Evolutionary conservation across 1,140 invertebrate genomes (phyloP).

Genomic region (Aleiodes sp.): DNA sequence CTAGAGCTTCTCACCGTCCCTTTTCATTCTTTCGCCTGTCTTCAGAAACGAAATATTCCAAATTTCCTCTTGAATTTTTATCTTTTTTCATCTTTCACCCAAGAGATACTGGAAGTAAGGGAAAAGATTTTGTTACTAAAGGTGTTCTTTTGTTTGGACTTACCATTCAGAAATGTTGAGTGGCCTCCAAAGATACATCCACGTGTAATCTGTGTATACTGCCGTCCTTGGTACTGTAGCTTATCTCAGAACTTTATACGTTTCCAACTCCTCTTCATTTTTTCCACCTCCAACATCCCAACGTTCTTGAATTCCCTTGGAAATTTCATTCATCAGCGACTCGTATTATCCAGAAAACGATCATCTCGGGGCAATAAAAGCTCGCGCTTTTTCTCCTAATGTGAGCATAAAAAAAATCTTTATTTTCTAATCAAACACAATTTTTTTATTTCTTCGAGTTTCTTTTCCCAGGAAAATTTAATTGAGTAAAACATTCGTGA

Average conservation of each 20-base stretch:
- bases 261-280: slow-evolving; percentile 10
- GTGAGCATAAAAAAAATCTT: not conserved
- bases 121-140: slow-evolving; percentile 1
- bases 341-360: not conserved
- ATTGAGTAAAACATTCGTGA: too few relatives aligned
- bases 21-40: not conserved
- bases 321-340: not conserved
- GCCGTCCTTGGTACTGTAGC: slow-evolving; percentile 22
- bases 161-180: slow-evolving; percentile 35
- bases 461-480: too few relatives aligned
- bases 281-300: not conserved
- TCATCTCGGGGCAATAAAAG: not conserved
- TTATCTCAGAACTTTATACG: slow-evolving; percentile 20
- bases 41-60: not conserved
- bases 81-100: not conserved
- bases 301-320: not conserved
- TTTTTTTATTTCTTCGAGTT: too few relatives aligned
- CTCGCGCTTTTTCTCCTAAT: not conserved
- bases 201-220: slow-evolving; percentile 46
- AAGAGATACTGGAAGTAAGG: not conserved
- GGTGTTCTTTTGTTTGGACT: slow-evolving; percentile 33
- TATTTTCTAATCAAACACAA: not conserved
- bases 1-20: not conserved
- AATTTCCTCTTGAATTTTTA: not conserved
- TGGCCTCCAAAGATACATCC: slow-evolving; percentile 44